Evolutionary conservation across 2,888 invertebrate genomes (phyloP).

Genomic region (Gisinianus flammeolus): DNA sequence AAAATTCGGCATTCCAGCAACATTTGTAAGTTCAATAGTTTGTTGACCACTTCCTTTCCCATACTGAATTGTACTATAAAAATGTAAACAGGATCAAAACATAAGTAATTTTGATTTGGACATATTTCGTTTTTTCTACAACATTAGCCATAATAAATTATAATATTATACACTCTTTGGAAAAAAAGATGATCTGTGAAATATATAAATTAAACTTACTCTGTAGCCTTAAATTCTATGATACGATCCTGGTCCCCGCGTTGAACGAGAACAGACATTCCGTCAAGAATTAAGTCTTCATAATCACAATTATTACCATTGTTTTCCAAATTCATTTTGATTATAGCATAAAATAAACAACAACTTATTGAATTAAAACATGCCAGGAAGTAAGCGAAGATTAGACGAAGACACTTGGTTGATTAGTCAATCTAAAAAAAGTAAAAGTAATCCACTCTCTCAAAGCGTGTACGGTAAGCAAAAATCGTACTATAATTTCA

Average conservation of each 20-base stretch:
- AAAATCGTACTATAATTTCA: background rate
- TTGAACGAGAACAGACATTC: constrained; percentile 50
- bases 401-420: constrained; percentile 55
- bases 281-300: constrained; percentile 47
- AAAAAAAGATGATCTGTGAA: background rate
- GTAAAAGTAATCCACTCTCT: constrained; percentile 45
- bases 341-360: too few species aligned
- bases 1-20: constrained; percentile 44
- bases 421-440: constrained; percentile 53
- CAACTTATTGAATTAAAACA: constrained; percentile 28
- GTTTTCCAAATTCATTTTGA: background rate
- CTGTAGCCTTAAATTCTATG: constrained; percentile 49
- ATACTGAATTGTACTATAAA: constrained; percentile 45
- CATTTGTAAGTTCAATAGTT: constrained; percentile 50
- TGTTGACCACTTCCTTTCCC: constrained; percentile 52
- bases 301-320: background rate
- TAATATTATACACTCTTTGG: background rate
- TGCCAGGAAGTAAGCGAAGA: constrained; percentile 54
- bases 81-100: background rate
- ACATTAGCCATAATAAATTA: background rate
- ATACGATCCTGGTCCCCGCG: constrained; percentile 56
- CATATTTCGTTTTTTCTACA: background rate
- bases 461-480: constrained; percentile 51
- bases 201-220: constrained; percentile 41
- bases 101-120: too few species aligned